Evolutionary conservation across 2,888 invertebrate genomes (phyloP), one percentile per base, ranked within the genome.

Genomic region (Eumerus sabulonum): DNA sequence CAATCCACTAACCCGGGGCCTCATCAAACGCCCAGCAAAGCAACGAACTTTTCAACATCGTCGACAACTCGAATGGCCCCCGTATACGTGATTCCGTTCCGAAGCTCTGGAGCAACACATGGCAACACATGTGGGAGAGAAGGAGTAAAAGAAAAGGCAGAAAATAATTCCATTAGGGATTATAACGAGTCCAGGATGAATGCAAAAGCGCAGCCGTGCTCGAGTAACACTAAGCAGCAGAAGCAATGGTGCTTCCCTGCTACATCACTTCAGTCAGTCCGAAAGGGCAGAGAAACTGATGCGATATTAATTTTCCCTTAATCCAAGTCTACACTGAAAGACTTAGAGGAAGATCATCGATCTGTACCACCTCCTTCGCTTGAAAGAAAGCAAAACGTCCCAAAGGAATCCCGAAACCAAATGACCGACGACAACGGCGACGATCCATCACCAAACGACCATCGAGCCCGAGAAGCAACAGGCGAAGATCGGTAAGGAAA

Each of bases 101-200:
- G 11, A 50, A 56, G 19, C 44, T 56, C 11, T 12, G 27, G 48
- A 48, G 56, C 56, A 47, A 57, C 60, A 54, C 44, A 64, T 53
- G 64, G 56, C 56, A 47, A 57, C 60, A 54, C 44, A 64, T 53
- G 64, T n/a, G n/a, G n/a, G n/a, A 27, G 7, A 7, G 27, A 2
- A 7, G 7, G 27, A 27, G 27, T 7, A 36, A 42, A 27, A 16
- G 11, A 45, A 51, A 2, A 27, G 27, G 48, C 42, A 42, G 60
- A 74, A 63, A 68, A 68, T 56, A 83, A 83, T 82, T 83, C 83
- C 83, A 83, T 83, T 83, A 82, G 76, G 83, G 83, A 83, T 83
- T 83, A 83, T 82, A 81, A 79, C 74, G 74, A 79, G 74, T 79
- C 68, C 74, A 79, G 64, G 42, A 79, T 79, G 74, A 74, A 79